These are phyloP conservation scores for Mungos mungo DNA, from an alignment of 2,113 vertebrate genomes.

Conservation along the genomic window DNA sequence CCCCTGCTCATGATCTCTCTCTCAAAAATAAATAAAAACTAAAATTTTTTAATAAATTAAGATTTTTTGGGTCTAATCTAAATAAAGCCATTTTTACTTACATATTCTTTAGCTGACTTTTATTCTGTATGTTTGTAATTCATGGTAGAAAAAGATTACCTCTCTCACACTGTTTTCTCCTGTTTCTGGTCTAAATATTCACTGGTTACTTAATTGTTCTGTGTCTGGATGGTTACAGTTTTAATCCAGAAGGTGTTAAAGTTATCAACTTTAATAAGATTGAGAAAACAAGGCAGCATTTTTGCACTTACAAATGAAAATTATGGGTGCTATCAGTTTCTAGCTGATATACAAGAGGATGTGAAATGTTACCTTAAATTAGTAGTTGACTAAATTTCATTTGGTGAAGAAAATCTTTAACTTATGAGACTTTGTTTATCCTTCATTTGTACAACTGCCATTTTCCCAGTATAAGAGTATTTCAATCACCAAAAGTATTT, in stretches of 20 bases:
- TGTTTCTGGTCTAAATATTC: background rate
- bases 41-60: background rate
- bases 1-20: too few relatives aligned
- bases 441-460: background rate
- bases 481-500: background rate
- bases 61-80: background rate
- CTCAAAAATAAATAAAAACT: background rate
- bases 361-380: background rate
- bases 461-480: background rate
- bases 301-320: constrained; percentile 42
- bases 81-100: background rate
- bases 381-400: background rate
- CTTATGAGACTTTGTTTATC: background rate
- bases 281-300: background rate
- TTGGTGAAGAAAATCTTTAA: background rate
- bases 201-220: background rate
- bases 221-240: background rate
- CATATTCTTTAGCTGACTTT: background rate
- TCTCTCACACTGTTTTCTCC: background rate
- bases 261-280: background rate
- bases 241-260: constrained; percentile 25
- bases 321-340: background rate
- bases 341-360: background rate
- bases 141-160: background rate
- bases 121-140: background rate